Conservation (phyloP, 2,113 vertebrate genomes). For the Pachycephala philippinensis region DNA sequence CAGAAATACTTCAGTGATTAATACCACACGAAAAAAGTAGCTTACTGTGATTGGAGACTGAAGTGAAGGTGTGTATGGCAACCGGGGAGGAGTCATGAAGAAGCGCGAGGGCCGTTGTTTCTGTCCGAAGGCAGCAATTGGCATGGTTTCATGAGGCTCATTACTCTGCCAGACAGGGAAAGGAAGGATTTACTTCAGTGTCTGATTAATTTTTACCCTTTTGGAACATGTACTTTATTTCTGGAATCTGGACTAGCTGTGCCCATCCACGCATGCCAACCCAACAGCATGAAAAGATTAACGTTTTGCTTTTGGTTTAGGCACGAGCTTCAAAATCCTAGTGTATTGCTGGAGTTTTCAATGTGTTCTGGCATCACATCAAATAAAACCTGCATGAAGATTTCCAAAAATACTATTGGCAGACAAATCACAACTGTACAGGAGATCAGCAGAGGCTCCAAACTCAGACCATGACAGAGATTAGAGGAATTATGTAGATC, state of each 20-base stretch:
- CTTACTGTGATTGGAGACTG: constrained; percentile 88
- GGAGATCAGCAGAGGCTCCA: not conserved
- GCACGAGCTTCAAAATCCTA: not conserved
- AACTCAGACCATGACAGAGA: not conserved
- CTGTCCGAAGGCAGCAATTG: constrained; percentile 95
- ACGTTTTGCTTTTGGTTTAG: not conserved
- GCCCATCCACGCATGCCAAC: not conserved
- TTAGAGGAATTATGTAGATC: not conserved
- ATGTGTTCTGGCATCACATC: not conserved
- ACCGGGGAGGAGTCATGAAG: constrained; percentile 89
- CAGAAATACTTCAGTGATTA: not conserved
- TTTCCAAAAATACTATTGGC: not conserved
- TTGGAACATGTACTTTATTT: not conserved
- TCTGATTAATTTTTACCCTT: not conserved
- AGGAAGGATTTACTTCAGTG: not conserved
- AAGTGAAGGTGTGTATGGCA: constrained; percentile 80
- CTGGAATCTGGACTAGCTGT: not conserved
- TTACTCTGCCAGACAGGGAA: constrained; percentile 81
- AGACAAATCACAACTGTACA: not conserved
- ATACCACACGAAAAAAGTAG: not conserved
- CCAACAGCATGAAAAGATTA: not conserved
- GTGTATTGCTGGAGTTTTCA: not conserved
- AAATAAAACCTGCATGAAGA: not conserved
- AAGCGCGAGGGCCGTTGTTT: constrained; percentile 91
- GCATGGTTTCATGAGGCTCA: constrained; percentile 97